These are phyloP conservation scores for Myotis findleyi DNA, from an alignment of 2,797 vertebrate species.

Conservation along the genomic window DNA sequence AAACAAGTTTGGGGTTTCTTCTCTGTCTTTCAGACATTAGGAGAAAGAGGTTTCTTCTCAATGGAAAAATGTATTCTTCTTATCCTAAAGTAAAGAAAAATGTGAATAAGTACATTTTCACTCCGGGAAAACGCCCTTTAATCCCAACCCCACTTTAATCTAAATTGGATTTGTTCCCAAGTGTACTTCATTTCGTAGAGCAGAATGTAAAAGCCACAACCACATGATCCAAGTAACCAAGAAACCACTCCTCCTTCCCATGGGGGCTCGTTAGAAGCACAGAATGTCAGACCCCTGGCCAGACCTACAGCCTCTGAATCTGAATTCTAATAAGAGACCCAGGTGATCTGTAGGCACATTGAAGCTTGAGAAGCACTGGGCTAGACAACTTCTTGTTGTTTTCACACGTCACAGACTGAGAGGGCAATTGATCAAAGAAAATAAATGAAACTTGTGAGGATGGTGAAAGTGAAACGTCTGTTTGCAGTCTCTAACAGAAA, in stretches of 20 bases:
- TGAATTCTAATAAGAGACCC: background rate
- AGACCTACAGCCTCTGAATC: background rate
- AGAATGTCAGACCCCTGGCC: background rate
- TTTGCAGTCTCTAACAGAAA: background rate
- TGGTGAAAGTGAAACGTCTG: background rate
- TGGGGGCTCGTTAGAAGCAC: background rate
- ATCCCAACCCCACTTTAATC: background rate
- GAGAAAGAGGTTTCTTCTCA: conserved; percentile 57
- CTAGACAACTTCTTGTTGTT: background rate
- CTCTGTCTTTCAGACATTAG: conserved; percentile 48
- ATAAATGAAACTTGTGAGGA: background rate
- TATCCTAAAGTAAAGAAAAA: conserved; percentile 77
- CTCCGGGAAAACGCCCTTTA: background rate
- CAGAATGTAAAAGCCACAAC: background rate
- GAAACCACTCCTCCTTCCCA: background rate
- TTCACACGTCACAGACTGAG: background rate
- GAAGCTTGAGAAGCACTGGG: background rate
- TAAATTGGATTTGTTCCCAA: background rate
- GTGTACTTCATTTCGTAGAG: background rate
- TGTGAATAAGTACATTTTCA: conserved; percentile 28
- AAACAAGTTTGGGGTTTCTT: conserved; percentile 56
- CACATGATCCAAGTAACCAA: background rate
- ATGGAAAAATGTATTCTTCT: conserved; percentile 13
- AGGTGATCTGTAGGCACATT: background rate
- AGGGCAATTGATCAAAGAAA: background rate